Evolutionary conservation across 2,797 vertebrate genomes (phyloP), one percentile per base, ranked within the genome.

Genomic region (Chaetophractus vellerosus): DNA sequence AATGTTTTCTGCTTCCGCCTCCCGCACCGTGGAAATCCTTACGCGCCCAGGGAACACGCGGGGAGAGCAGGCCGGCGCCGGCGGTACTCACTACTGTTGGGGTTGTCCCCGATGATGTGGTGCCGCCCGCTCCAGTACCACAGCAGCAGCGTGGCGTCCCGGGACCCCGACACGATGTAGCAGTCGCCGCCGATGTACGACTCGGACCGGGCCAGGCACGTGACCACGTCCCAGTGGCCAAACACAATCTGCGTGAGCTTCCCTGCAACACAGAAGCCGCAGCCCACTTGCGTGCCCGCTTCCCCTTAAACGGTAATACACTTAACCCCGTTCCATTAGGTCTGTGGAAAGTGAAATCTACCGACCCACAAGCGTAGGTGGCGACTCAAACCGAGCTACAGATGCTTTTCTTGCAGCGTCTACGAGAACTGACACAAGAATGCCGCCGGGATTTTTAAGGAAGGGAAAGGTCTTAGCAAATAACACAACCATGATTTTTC

Each of bases 61-160:
- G 21, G 55, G 19, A 21, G 19, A 15, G 5, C 19, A 5, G 55
- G 55, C 55, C 5, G 18, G 14, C 19, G 5, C 28, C 19, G 55
- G 55, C 80, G 63, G 57, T 94, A 99, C 99, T 99, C 98, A 99
- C 99, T 99, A 98, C 99, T 99, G 78, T 99, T 99, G 11, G 99
- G 99, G 98, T 99, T 99, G 98, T 99, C 99, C 85, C 99, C 99
- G 36, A 99, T 99, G 92, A 99, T 99, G 86, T 99, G 99, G 97
- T 99, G 99, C 9, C 99, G 98, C 61, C 99, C 99, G 33, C 99
- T 99, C 99, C 99, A 99, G 96, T 99, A 99, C 99, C 99, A 99
- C 76, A 99, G 99, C 85, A 99, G 99, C 97, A 99, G 98, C 0
- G 99, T 99, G 38, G 99, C 99, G 0, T 99, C 99, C 1, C 99